Evolutionary conservation across 1,140 invertebrate genomes (phyloP), one percentile per base, ranked within the genome.

Genomic region (Heliconius nattereri): DNA sequence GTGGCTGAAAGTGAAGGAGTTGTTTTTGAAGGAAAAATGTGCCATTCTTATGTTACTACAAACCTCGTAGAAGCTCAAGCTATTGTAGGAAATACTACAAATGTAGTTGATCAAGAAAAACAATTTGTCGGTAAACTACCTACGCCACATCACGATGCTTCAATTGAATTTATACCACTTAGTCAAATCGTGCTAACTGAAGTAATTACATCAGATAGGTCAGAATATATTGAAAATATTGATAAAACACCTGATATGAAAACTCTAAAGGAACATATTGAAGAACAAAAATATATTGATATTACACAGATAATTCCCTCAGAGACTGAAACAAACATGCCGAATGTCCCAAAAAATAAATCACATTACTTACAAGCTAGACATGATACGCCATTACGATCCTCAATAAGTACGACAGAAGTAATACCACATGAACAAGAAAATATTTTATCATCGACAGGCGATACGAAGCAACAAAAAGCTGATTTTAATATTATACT

Each of bases 31-130:
- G 23, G 78, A 54, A 79, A 78, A 71, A 72, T 75, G 16, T 52
- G 75, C 23, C 73, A 75, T 75, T 83, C 76, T 57, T 85, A 84
- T 52, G 77, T 87, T 32, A 80, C 35, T 32, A 66, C 85, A 26
- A 76, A 91, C 45, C 80, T 89, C 52, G 86, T 83, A 9, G 85
- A 89, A 85, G 85, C 79, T 20, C 81, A 92, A 83, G 90, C 91
- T 70, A 9, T 93, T n/a, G 81, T 91, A 60, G 89, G 83, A 52
- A 91, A 82, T 71, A 85, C 78, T 57, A 76, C 86, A n/a, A 83
- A 90, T 83, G 83, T 80, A 37, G 82, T 85, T 54, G 92, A 94
- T 74, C 89, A 87, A 84, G 93, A 92, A 85, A 85, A 85, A 73
- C 70, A 85, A 35, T 85, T 91, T 76, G 73, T 83, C 16, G 66